Evolutionary conservation across 1,140 invertebrate species (phyloP), one percentile per base, ranked within the genome.

Genomic region (Steinernema khuongi): DNA sequence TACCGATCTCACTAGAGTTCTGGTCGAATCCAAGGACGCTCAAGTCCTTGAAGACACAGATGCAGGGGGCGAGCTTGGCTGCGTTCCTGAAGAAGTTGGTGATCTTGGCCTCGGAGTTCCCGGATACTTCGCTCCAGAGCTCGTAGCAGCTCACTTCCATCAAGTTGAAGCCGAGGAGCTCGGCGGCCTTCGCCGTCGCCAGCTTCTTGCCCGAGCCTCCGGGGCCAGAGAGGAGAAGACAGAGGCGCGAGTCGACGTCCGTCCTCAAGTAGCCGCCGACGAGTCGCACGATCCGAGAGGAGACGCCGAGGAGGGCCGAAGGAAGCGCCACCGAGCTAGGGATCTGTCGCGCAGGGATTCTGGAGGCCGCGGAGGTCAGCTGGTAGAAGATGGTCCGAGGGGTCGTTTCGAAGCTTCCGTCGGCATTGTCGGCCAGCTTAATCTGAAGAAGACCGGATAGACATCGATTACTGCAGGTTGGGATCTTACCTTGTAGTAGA

Each of bases 181-280:
- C 31, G 22, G 76, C 73, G 1, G 75, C 36, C 30, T 32, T 31
- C 33, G 28, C 26, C 36, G 32, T 69, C 22, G 69, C 17, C 22
- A 77, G 70, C 31, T 43, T 79, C 68, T 77, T 77, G 22, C 76
- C 76, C 22, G 43, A 71, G 18, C 76, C 76, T 68, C 67, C 33
- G 19, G 76, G 22, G 1, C 76, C 76, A 14, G 43, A 33, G 18
- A 77, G 33, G 1, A 77, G 50, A 30, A 77, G 28, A 69, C 67
- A 41, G 1, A 77, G 69, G 33, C 70, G 70, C 2, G n/a, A 19
- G 19, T 33, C 43, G 1, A 50, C 19, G 50, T 60, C 50, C 7
- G 50, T 60, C 22, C 22, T 60, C 50, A 60, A 60, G 22, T 60
- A 60, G 4, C 50, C 50, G 19, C 26, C 19, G 7, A 60, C 50